Base-by-base conservation (phyloP, 2,888 invertebrate genomes). In the Omphaloscelis lunosa region DNA sequence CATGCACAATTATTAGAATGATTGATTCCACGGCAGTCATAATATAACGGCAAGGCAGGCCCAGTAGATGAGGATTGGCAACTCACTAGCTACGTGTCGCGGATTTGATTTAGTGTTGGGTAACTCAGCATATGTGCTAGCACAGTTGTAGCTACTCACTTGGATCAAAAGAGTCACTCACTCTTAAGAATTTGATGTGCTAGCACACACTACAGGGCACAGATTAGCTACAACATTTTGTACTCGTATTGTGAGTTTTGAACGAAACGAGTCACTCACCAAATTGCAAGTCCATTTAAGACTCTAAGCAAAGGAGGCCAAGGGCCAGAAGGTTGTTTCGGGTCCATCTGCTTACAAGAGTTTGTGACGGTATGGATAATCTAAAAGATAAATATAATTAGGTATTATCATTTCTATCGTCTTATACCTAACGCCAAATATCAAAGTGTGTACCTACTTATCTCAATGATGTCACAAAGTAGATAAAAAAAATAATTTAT, bases 401-500 rank as follows among this genome's bases (percentile, higher is more conserved):
- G 17, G 48, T 15, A 39, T 65, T 41, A 41, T 65, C 41, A 20
- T 41, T 65, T 41, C n/a, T n/a, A 65, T 17, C 63, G 17, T 41
- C n/a, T 17, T 65, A 5, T 9, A 48, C 23, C 29, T 51, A 29
- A 48, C 29, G 23, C 6, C 17, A 58, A 51, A 53, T 56, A 29
- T 8, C 9, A 29, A 56, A 68, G 8, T 27, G 8, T 45, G 29
- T 53, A 67, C 23, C 0, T 27, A 6, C 2, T n/a, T 12, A 17
- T 29, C 3, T n/a, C 20, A n/a, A 17, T 68, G 34, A 34, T 17
- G n/a, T 41, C 20, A 23, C 5, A 12, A 23, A 17, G 17, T 29
- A 27, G 29, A 29, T 79, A 69, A 66, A 34, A 1, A 12, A 78
- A 8, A 1, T 0, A 45, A 23, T 34, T 70, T 17, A 17, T 82